Evolutionary conservation across 2,113 vertebrate species (phyloP).

Genomic region (Herpailurus yagouaroundi): DNA sequence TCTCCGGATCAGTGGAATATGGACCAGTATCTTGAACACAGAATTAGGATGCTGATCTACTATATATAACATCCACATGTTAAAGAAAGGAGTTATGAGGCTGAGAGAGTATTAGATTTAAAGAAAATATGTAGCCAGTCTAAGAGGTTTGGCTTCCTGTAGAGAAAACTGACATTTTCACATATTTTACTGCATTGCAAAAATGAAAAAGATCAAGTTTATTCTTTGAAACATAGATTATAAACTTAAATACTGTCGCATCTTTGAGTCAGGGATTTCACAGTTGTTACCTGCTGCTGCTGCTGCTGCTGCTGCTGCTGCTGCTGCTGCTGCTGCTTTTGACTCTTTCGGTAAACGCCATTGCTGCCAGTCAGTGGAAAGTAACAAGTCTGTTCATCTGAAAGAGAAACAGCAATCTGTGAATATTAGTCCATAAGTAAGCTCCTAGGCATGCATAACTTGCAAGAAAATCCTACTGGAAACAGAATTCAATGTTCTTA

Average conservation of each 20-base stretch:
- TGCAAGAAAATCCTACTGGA: background rate
- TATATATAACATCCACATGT: background rate
- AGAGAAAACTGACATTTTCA: background rate
- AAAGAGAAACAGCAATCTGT: slow-evolving; percentile 63
- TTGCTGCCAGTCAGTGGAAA: slow-evolving; percentile 50
- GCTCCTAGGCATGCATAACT: background rate
- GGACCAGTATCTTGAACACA: background rate
- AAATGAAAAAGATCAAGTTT: background rate
- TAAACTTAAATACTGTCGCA: background rate
- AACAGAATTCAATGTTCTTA: background rate
- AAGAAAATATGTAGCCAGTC: background rate
- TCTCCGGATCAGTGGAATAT: background rate
- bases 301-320: background rate
- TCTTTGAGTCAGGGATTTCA: background rate
- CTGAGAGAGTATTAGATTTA: background rate
- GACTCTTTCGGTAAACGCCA: slow-evolving; percentile 64
- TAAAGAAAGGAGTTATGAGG: background rate
- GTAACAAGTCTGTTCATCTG: slow-evolving; percentile 72
- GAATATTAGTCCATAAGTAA: background rate
- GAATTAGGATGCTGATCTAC: background rate
- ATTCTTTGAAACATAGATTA: background rate
- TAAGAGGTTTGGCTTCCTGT: background rate
- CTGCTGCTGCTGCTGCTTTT: slow-evolving; percentile 34
- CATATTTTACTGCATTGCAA: background rate
- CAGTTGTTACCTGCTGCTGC: slow-evolving; percentile 68